Evolutionary conservation across 2,113 vertebrate genomes (phyloP).

Genomic region (Petrocephalus zakoni): DNA sequence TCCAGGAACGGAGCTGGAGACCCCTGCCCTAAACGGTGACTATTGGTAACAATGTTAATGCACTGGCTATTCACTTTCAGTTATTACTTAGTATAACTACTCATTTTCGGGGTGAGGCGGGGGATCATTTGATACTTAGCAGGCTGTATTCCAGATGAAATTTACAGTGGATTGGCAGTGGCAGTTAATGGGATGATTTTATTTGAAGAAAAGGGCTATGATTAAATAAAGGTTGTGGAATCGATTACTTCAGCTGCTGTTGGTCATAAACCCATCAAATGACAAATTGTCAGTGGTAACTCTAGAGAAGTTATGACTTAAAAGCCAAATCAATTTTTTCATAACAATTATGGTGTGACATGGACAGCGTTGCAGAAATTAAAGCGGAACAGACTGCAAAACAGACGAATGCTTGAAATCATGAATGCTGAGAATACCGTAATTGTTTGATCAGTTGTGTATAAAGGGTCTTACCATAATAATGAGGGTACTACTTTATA

Average conservation of each 20-base stretch:
- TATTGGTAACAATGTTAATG: not conserved
- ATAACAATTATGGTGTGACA: not conserved
- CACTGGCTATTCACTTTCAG: not conserved
- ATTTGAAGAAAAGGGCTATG: not conserved
- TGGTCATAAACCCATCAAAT: not conserved
- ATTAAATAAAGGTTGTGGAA: slow-evolving; percentile 5
- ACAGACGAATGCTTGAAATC: not conserved
- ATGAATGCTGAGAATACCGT: not conserved
- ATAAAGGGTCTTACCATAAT: not conserved
- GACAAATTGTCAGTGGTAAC: not conserved
- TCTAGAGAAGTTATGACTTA: not conserved
- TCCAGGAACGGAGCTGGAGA: no score
- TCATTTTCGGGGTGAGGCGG: not conserved
- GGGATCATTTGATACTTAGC: not conserved
- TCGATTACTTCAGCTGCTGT: not conserved
- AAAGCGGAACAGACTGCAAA: not conserved
- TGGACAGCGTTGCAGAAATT: not conserved
- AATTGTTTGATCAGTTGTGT: not conserved
- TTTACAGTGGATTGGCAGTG: not conserved
- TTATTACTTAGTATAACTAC: not conserved
- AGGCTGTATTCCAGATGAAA: not conserved
- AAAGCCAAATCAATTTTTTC: slow-evolving; percentile 15
- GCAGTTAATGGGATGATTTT: not conserved
- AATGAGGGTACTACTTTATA: not conserved
- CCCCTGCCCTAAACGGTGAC: no score